phyloP scores from a whole-genome alignment of 2,888 invertebrate genomes.

The Cantharis flavilabris region DNA sequence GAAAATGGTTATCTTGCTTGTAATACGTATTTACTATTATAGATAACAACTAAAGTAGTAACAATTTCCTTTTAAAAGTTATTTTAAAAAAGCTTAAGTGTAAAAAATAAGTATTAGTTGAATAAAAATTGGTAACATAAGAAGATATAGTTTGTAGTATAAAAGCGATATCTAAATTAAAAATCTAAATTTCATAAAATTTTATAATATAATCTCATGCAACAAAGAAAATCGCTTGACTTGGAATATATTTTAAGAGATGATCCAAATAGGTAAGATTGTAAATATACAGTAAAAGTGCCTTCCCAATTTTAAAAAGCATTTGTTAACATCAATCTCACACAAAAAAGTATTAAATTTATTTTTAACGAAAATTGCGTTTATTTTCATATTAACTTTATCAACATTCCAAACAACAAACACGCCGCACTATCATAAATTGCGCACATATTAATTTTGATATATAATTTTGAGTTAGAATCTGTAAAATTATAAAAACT shows the following conservation, averaged over 20 bases:
- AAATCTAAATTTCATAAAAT: background rate
- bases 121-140: background rate
- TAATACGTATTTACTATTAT: too few species aligned
- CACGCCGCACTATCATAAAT: background rate
- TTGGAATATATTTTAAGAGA: background rate
- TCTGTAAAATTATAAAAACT: constrained; percentile 17
- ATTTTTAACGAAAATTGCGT: background rate
- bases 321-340: background rate
- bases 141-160: background rate
- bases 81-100: background rate
- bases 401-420: background rate
- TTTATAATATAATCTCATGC: background rate
- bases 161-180: background rate
- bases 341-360: background rate
- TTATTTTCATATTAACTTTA: background rate
- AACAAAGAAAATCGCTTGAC: background rate
- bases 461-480: background rate
- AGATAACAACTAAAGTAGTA: too few species aligned
- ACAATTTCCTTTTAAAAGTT: background rate
- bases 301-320: background rate
- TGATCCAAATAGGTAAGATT: background rate
- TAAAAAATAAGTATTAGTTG: background rate
- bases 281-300: background rate
- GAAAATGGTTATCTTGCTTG: too few species aligned
- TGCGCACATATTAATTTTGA: background rate